Conservation (phyloP, 1,140 invertebrate species). For the Globodera ellingtonae region DNA sequence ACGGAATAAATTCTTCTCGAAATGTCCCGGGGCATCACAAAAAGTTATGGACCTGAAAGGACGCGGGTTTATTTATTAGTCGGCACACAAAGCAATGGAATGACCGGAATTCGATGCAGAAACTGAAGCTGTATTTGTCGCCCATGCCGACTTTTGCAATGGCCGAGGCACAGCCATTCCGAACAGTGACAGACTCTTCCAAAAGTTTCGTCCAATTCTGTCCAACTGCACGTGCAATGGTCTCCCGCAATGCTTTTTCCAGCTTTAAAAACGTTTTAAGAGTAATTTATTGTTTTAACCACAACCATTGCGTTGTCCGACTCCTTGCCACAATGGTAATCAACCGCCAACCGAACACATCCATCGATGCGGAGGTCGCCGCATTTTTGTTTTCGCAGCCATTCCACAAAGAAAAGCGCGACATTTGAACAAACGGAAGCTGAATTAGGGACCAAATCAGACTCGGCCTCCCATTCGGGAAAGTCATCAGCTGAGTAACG, state of each 20-base stretch:
- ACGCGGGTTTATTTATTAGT: not conserved
- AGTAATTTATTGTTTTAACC: not conserved
- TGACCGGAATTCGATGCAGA: not conserved
- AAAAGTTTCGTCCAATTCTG: not conserved
- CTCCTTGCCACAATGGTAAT: not conserved
- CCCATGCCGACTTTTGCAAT: not conserved
- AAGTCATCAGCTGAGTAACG: not conserved
- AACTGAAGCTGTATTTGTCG: not conserved
- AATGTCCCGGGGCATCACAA: not conserved
- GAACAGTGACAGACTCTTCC: not conserved
- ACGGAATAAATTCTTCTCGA: not conserved
- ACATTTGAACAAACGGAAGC: not conserved
- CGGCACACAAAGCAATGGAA: too few species aligned
- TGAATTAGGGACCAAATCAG: not conserved
- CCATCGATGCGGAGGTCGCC: not conserved
- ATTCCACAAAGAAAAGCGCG: not conserved
- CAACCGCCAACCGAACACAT: not conserved
- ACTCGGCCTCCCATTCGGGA: not conserved
- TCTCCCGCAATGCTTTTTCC: not conserved
- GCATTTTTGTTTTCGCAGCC: not conserved
- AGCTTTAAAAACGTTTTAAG: not conserved
- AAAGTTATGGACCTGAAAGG: not conserved
- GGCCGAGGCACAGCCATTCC: not conserved
- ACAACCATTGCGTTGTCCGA: not conserved
- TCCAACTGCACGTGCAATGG: not conserved